A percentile compares a stretch with the other conserved stretches of the same genome.
These are phyloP conservation scores for Myrmecophaga tridactyla DNA, from an alignment of 2,113 vertebrate species.

Conservation along the genomic window DNA sequence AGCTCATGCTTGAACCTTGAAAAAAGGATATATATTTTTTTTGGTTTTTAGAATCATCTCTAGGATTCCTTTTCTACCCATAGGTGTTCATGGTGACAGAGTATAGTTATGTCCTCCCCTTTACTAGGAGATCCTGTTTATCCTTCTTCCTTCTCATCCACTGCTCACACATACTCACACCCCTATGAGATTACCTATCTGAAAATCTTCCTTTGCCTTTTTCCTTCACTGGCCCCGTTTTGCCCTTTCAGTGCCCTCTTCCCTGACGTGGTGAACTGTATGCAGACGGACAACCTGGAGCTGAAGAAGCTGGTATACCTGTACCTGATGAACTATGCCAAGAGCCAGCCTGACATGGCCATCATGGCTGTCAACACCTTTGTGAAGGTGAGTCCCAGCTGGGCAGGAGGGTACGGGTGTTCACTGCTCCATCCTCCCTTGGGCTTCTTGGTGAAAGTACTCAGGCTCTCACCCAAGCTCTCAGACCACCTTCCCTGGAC, in stretches of 20 bases:
- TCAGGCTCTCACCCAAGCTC: neutral
- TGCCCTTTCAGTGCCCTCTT: constrained; percentile 91
- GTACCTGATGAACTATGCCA: constrained; percentile 99
- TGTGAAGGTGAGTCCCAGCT: constrained; percentile 89
- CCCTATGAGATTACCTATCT: neutral
- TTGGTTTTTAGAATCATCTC: neutral
- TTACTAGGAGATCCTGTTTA: neutral
- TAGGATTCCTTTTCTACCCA: neutral
- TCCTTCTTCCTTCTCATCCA: neutral
- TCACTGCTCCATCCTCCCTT: no score
- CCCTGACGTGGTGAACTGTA: constrained; percentile 98
- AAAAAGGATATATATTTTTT: neutral
- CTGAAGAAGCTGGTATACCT: constrained; percentile 99
- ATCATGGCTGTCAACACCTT: constrained; percentile 99
- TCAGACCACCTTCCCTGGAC: neutral
- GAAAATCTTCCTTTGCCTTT: neutral
- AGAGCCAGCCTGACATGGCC: constrained; percentile 99
- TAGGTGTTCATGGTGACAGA: neutral
- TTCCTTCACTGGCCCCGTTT: neutral
- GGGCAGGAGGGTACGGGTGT: accelerated
- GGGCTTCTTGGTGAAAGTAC: neutral
- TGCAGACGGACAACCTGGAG: constrained; percentile 99
- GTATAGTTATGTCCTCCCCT: neutral
- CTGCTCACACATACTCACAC: neutral
- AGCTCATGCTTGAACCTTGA: neutral